Conservation (phyloP, 2,888 invertebrate species). For the Hypomecis punctinalis region DNA sequence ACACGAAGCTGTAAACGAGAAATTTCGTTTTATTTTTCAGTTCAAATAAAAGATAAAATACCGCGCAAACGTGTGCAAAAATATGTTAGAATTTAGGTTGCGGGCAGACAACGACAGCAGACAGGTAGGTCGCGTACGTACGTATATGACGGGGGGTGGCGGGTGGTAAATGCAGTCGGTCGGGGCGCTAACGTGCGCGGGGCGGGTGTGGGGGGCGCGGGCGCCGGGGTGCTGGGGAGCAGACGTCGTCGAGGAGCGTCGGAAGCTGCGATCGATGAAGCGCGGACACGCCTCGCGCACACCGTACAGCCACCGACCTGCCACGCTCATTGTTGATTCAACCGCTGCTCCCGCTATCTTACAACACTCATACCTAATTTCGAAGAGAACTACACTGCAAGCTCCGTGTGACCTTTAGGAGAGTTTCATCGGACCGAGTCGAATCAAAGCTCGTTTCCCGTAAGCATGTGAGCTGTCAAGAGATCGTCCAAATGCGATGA, state of each 20-base stretch:
- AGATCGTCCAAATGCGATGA: conserved; percentile 75
- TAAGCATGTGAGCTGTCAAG: conserved; percentile 73
- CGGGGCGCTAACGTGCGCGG: conserved; percentile 81
- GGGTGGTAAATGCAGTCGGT: conserved; percentile 84
- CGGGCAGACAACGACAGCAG: conserved; percentile 61
- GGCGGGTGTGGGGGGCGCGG: conserved; percentile 55
- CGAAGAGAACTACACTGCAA: conserved; percentile 24
- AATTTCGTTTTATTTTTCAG: conserved; percentile 50
- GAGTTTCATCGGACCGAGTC: conserved; percentile 49
- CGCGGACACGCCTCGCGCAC: conserved; percentile 84
- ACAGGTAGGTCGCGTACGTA: conserved; percentile 66
- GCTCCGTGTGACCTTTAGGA: conserved; percentile 28
- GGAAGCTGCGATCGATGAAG: conserved; percentile 85
- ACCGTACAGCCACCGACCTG: conserved; percentile 56
- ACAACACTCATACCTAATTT: conserved; percentile 18
- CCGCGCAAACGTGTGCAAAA: conserved; percentile 51
- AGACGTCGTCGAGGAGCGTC: conserved; percentile 83
- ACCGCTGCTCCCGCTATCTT: conserved; percentile 52
- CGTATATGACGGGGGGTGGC: conserved; percentile 57
- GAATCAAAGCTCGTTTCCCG: conserved; percentile 55
- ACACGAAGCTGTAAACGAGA: conserved; percentile 54
- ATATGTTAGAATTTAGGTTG: conserved; percentile 58
- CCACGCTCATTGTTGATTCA: conserved; percentile 76
- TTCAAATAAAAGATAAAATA: conserved; percentile 44
- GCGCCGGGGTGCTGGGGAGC: conserved; percentile 56